Evolutionary conservation across 2,888 invertebrate genomes (phyloP), one percentile per base, ranked within the genome.

Genomic region (Amiota mariae): DNA sequence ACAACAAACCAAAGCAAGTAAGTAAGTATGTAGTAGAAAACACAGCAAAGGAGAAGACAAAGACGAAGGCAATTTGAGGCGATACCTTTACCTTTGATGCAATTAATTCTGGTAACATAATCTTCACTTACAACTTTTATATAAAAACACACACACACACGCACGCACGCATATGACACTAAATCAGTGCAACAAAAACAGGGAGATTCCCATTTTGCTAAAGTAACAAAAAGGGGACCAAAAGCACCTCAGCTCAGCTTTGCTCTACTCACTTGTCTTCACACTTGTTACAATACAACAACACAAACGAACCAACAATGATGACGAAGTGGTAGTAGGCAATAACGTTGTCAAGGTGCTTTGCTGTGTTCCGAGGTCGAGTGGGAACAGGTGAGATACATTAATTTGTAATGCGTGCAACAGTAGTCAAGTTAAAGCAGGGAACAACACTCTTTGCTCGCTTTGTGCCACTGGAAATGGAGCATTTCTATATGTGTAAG

Each of bases 21-120:
- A n/a, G n/a, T n/a, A n/a, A n/a, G n/a, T n/a, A n/a, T n/a, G n/a
- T n/a, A n/a, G n/a, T n/a, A 36, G 36, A 6, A 2, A 36, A 36
- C 36, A 36, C 36, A 36, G 6, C 36, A 36, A 36, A 36, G 8
- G 36, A 36, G 0, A 36, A 36, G 36, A 36, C 36, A 36, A 36
- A 36, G 36, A 36, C 3, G 36, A 36, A 36, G 36, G 36, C 36
- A 36, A 36, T 36, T 36, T 36, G 36, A 12, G 47, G 63, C 74
- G 79, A 72, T 84, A 84, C 82, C 83, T 84, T 81, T 81, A 85
- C 83, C 83, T 83, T 85, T 80, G 75, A 79, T 79, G 85, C 86
- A 85, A 85, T 85, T 86, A 85, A 86, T 85, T 85, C 81, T 82
- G 81, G 85, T 86, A 86, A 85, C 84, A 85, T 84, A 85, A 85